A percentile compares a stretch with the other conserved stretches of the same genome.
These are phyloP conservation scores for Diarsia dahlii DNA, from an alignment of 2,888 invertebrate species.

Conservation along the genomic window DNA sequence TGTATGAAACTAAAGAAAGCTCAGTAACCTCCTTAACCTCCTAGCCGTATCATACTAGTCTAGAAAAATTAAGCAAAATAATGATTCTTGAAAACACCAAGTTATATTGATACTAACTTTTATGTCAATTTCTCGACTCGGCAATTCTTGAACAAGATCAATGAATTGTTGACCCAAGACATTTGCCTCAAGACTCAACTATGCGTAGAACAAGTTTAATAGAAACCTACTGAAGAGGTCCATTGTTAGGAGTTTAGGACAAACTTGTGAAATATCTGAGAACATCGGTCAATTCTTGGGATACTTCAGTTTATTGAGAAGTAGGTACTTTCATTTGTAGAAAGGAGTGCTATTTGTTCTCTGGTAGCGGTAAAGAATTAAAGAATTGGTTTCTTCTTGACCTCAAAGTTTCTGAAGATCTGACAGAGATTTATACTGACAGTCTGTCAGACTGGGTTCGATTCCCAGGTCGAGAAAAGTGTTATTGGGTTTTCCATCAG, in stretches of 20 bases:
- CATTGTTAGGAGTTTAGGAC: conserved; percentile 45
- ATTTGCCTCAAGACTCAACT: conserved; percentile 9
- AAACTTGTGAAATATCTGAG: conserved; percentile 19
- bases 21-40: no score
- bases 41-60: no score
- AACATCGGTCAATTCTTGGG: conserved; percentile 7
- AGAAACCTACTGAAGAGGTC: background rate
- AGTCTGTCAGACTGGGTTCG: no score
- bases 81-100: conserved; percentile 3
- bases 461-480: no score
- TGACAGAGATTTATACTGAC: no score
- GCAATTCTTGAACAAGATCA: background rate
- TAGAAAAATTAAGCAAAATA: background rate
- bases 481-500: no score
- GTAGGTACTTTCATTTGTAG: background rate
- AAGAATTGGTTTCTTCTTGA: background rate
- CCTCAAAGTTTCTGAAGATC: background rate
- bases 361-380: background rate
- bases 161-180: conserved; percentile 28
- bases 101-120: no score
- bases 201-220: conserved; percentile 39
- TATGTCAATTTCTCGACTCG: background rate
- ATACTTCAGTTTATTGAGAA: conserved; percentile 16
- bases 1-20: no score
- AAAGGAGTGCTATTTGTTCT: background rate